Percentiles rank a stretch among this genome's conserved stretches.
Evolutionary conservation across 2,113 vertebrate species (phyloP).

Genomic region (Cyprichromis sp.): DNA sequence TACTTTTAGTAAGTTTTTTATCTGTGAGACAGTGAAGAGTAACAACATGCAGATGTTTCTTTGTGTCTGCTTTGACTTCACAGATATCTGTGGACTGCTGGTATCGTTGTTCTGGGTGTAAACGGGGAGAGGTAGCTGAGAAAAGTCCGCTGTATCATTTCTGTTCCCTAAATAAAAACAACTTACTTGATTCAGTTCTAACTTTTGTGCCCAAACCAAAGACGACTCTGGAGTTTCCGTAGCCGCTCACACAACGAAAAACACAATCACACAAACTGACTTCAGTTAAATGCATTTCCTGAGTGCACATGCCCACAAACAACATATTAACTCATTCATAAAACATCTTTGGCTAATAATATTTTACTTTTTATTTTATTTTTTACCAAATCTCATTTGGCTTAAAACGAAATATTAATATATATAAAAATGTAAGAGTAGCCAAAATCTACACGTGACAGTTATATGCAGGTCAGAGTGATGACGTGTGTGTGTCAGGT

Average conservation of each 20-base stretch:
- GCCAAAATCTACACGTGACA: accelerated
- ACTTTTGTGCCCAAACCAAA: constrained; percentile 20
- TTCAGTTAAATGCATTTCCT: accelerated
- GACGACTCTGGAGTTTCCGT: neutral
- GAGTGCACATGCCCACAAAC: neutral
- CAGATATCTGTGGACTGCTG: accelerated
- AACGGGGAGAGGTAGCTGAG: accelerated
- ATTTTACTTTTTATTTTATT: neutral
- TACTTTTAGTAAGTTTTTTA: neutral
- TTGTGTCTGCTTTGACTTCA: neutral
- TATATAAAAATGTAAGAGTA: accelerated
- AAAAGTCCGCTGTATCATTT: accelerated
- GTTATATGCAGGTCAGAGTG: neutral
- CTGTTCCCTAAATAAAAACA: neutral
- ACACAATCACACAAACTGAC: neutral
- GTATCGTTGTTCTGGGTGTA: accelerated
- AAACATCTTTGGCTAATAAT: neutral
- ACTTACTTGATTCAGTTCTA: neutral
- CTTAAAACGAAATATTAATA: accelerated
- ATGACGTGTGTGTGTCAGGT: neutral
- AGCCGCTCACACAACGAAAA: constrained; percentile 4
- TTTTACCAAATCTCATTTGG: accelerated
- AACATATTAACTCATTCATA: accelerated
- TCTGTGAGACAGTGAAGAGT: neutral
- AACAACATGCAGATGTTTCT: neutral